Evolutionary conservation across 2,888 invertebrate species (phyloP).

Genomic region (Phorcus lineatus): DNA sequence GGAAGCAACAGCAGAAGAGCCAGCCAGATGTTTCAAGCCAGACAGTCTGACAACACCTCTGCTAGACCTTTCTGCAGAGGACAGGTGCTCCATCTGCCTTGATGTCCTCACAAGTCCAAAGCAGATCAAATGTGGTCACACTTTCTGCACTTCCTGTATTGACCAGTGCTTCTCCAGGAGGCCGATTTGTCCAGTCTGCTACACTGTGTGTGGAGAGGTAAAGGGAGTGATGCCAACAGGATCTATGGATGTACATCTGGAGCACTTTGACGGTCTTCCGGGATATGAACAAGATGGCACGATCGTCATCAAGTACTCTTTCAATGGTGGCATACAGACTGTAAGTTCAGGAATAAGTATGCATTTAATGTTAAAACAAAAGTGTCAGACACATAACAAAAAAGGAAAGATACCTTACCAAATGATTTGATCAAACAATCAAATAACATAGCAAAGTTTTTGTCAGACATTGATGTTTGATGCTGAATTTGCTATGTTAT

Average conservation of each 20-base stretch:
- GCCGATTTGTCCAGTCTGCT: conserved; percentile 46
- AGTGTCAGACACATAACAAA: too few relatives aligned
- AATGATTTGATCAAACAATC: too few relatives aligned
- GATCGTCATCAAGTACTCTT: conserved; percentile 63
- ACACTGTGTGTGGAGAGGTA: conserved; percentile 35
- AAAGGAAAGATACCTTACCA: too few relatives aligned
- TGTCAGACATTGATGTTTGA: too few relatives aligned
- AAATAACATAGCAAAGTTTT: too few relatives aligned
- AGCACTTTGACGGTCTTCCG: neutral
- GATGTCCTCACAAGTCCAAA: conserved; percentile 40
- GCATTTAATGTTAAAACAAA: too few relatives aligned
- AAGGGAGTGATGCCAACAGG: conserved; percentile 47
- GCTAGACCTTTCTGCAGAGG: neutral
- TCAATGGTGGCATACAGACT: conserved; percentile 47
- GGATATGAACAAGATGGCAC: conserved; percentile 30
- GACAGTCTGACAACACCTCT: too few relatives aligned
- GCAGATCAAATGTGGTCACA: conserved; percentile 42
- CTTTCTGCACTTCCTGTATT: conserved; percentile 37
- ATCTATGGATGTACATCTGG: conserved; percentile 30
- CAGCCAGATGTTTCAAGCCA: too few relatives aligned
- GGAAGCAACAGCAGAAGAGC: too few relatives aligned
- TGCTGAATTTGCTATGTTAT: too few relatives aligned
- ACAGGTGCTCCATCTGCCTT: conserved; percentile 49
- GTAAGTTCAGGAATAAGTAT: too few relatives aligned
- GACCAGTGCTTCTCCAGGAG: conserved; percentile 31